Base-by-base conservation (phyloP, 2,113 vertebrate species). In the Athene noctua region DNA sequence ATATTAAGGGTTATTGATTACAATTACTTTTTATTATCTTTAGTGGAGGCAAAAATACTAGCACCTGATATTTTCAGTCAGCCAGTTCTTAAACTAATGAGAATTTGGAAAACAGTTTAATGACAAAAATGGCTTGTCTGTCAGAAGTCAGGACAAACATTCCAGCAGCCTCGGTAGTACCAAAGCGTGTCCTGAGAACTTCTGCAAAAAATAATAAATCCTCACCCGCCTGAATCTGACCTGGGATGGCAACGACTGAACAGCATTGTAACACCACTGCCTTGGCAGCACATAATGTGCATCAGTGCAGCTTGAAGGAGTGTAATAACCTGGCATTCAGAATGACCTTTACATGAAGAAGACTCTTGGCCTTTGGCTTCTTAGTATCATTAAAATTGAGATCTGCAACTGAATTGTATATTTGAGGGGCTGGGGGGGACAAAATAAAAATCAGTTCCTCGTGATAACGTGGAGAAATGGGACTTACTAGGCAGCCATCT, bases 191-290 rank as follows among this genome's bases (percentile, higher is more conserved):
- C 51, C 38, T 52, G 34, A 79, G 8, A 49, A 57, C 4, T 40
- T 54, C 18, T 67, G 10, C 29, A 82, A 86, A 82, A 86, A 57
- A 21, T 34, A 52, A 12, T 51, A n/a, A 73, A 40, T 58, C 44
- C 42, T 77, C 9, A 30, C 13, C 9, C 5, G 1, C 44, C n/a
- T 70, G 15, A 63, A 38, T 54, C 19, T 62, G 44, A 55, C 18
- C 29, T 26, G 40, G 36, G 17, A 4, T 70, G 38, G 11, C 54
- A 83, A 7, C 2, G 5, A 11, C 38, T 66, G 54, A 34, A 14
- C 20, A 49, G 13, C 1, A 0, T 10, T 36, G 19, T 22, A n/a
- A 20, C 42, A 30, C 11, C 6, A 1, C 29, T 77, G 71, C 32
- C 42, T 23, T 49, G 42, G 32, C 54, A 63, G 44, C 71, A 38